Evolutionary conservation across 2,888 invertebrate genomes (phyloP).

Genomic region (Reticulitermes lucifugus): DNA sequence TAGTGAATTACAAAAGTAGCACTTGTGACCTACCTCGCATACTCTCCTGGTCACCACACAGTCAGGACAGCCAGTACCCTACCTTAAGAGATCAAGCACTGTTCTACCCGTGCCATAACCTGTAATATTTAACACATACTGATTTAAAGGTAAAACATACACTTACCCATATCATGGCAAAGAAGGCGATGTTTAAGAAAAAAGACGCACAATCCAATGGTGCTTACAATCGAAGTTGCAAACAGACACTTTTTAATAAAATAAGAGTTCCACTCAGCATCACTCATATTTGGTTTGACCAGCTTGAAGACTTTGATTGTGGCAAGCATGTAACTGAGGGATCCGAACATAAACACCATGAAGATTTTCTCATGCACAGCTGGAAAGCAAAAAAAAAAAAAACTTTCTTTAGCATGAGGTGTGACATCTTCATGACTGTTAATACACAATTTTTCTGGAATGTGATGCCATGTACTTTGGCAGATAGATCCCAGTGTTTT

Average conservation of each 20-base stretch:
- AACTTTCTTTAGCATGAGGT: background rate
- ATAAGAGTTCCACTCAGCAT: constrained; percentile 62
- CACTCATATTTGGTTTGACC: constrained; percentile 60
- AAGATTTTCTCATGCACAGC: constrained; percentile 93
- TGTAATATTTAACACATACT: no score
- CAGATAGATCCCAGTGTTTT: no score
- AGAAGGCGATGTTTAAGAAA: constrained; percentile 90
- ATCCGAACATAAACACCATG: constrained; percentile 89
- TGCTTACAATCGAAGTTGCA: constrained; percentile 80
- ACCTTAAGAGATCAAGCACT: no score
- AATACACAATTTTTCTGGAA: no score
- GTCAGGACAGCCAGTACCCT: no score
- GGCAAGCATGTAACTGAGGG: constrained; percentile 84
- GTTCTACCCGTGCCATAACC: no score
- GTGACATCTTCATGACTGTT: no score
- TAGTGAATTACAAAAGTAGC: no score
- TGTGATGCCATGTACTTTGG: no score
- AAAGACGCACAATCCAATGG: constrained; percentile 86
- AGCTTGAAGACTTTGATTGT: constrained; percentile 70
- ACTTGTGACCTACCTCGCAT: no score
- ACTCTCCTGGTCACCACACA: no score
- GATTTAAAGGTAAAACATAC: background rate
- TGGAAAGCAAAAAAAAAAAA: constrained; percentile 64
- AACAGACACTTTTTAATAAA: constrained; percentile 79
- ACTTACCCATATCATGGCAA: constrained; percentile 90